Percentiles rank a stretch among this genome's conserved stretches.
Conservation (phyloP, 2,113 vertebrate genomes). For the Cathartes aura region DNA sequence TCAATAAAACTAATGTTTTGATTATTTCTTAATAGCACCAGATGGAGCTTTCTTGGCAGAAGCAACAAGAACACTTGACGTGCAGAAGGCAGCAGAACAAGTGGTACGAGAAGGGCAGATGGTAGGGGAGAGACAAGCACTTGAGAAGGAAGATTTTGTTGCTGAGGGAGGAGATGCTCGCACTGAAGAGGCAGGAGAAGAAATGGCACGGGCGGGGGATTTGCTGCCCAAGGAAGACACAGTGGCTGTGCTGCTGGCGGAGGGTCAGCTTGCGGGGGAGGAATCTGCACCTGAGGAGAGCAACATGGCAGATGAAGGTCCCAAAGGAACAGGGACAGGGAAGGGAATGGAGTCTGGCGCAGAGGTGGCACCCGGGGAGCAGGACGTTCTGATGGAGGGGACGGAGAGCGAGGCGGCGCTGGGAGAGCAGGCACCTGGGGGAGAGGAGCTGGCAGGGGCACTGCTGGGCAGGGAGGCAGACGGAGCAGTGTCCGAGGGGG, state of each 20-base stretch:
- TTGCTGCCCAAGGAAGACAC: neutral
- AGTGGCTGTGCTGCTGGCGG: neutral
- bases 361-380: neutral
- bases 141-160: neutral
- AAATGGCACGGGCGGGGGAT: fast-evolving
- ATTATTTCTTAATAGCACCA: neutral
- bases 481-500: fast-evolving
- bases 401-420: fast-evolving
- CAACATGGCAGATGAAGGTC: neutral
- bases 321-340: neutral
- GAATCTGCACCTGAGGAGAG: neutral
- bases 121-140: neutral
- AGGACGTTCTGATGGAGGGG: neutral
- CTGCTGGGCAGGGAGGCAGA: fast-evolving
- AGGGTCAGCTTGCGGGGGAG: neutral
- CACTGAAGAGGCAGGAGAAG: fast-evolving
- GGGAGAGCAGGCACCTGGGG: fast-evolving
- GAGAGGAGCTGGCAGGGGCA: neutral
- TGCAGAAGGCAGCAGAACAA: neutral
- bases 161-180: neutral
- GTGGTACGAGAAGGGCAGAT: neutral
- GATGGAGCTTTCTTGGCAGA: neutral
- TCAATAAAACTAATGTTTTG: neutral
- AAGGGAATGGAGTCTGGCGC: neutral
- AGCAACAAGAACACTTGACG: neutral